phyloP scores from a whole-genome alignment of 2,888 invertebrate species.

The Dysmachus trigonus region DNA sequence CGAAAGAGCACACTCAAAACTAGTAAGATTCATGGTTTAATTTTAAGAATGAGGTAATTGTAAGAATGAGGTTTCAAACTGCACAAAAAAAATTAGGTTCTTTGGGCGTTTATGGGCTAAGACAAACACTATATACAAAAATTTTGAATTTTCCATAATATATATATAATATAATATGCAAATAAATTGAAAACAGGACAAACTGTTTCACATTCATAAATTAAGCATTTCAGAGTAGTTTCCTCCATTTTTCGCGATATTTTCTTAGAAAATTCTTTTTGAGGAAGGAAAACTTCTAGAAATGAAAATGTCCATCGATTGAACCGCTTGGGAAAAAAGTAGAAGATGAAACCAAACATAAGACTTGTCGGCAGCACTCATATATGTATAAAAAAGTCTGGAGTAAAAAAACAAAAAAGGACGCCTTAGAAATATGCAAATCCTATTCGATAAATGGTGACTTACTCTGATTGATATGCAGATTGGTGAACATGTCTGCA shows the following conservation, averaged over 20 bases:
- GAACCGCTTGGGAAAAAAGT: background rate
- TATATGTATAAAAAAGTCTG: background rate
- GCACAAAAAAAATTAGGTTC: too few relatives aligned
- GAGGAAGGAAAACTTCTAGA: background rate
- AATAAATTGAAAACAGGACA: background rate
- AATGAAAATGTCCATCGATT: background rate
- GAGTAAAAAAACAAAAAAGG: background rate
- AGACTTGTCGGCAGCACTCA: background rate
- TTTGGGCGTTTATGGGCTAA: too few relatives aligned
- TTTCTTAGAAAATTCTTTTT: background rate
- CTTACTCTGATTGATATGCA: slow-evolving; percentile 45
- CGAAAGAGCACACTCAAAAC: too few relatives aligned
- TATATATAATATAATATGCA: background rate
- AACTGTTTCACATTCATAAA: background rate
- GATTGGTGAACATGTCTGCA: slow-evolving; percentile 31
- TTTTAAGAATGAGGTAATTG: too few relatives aligned
- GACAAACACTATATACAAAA: too few relatives aligned
- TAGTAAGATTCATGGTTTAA: too few relatives aligned
- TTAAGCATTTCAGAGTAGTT: background rate
- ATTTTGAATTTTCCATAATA: too few relatives aligned
- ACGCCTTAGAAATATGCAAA: slow-evolving; percentile 22
- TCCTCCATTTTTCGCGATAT: background rate
- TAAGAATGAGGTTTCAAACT: too few relatives aligned
- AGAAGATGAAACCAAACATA: background rate
- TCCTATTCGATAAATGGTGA: slow-evolving; percentile 41